These are phyloP conservation scores for Amblyornis subalaris DNA, from an alignment of 2,113 vertebrate species.

Conservation along the genomic window DNA sequence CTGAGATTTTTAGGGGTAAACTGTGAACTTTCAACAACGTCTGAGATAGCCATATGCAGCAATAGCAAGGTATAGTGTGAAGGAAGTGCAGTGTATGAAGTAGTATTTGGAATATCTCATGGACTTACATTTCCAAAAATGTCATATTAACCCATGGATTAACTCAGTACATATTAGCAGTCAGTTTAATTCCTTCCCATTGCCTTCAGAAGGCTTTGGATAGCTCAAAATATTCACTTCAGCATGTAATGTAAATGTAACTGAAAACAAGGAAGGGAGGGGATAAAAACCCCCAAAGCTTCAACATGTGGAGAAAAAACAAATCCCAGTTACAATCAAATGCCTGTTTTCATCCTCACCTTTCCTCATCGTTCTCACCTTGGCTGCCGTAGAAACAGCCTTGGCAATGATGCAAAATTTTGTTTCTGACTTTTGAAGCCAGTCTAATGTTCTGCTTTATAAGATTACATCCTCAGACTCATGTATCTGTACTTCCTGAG, in stretches of 20 bases:
- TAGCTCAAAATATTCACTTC: neutral
- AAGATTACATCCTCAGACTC: neutral
- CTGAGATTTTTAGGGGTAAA: neutral
- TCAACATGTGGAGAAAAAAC: neutral
- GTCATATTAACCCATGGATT: neutral
- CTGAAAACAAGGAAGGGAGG: neutral
- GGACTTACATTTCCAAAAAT: neutral
- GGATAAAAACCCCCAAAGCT: accelerated
- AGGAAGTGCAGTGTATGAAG: neutral
- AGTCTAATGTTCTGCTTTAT: neutral
- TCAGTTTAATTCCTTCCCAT: neutral
- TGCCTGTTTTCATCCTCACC: neutral
- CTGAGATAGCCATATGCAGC: neutral
- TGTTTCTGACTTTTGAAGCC: neutral
- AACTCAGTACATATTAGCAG: neutral
- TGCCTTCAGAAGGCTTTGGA: neutral
- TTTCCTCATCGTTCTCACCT: neutral
- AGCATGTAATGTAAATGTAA: neutral
- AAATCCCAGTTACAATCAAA: neutral
- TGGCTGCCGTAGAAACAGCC: neutral
- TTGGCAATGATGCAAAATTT: neutral
- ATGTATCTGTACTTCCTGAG: neutral
- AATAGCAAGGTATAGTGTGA: neutral
- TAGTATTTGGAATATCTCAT: neutral
- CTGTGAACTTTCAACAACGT: neutral